Base-by-base conservation (phyloP, 2,113 vertebrate genomes). In the Hypocryptadius cinnamomeus region DNA sequence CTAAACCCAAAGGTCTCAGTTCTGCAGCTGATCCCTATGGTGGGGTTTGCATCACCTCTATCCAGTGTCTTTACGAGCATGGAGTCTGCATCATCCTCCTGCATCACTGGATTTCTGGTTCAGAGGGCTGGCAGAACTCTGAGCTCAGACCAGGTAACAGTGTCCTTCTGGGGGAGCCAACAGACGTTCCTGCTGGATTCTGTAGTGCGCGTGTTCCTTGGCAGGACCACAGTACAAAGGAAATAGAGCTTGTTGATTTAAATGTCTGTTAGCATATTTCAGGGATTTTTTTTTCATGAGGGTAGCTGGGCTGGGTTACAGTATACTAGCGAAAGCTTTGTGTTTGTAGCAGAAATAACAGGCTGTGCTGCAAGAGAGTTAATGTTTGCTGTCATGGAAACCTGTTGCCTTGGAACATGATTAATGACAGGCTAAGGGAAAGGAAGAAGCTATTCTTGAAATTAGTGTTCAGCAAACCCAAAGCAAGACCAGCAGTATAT, bases 341-440 rank as follows among this genome's bases (percentile, higher is more conserved):
- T 7, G 15, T 91, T 82, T 50, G 7, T 31, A 77, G 79, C 92
- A 76, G 92, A 89, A 86, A 76, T 57, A 93, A 92, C 23, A 14
- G 89, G 44, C 81, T 82, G 77, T 70, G 78, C 84, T 91, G 93
- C 72, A 84, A 79, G 77, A 89, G 65, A 66, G 83, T 94, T 95
- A 83, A 83, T 89, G 79, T 93, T 95, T 94, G 96, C 96, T 97
- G 96, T 96, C 95, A 97, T 96, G 95, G 96, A 96, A 97, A 97
- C 95, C 89, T 93, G 93, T 89, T 96, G 93, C 93, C 95, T 96
- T 91, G 87, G 83, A 96, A 92, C 83, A 92, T 92, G 89, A 95
- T 84, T 96, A 97, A 96, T 90, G 89, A 91, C 17, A 54, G 73
- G 87, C 77, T 87, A 56, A 93, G 53, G 71, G 85, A 74, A 74